Conservation (phyloP, 2,113 vertebrate species). For the Cranoglanis bouderius region DNA sequence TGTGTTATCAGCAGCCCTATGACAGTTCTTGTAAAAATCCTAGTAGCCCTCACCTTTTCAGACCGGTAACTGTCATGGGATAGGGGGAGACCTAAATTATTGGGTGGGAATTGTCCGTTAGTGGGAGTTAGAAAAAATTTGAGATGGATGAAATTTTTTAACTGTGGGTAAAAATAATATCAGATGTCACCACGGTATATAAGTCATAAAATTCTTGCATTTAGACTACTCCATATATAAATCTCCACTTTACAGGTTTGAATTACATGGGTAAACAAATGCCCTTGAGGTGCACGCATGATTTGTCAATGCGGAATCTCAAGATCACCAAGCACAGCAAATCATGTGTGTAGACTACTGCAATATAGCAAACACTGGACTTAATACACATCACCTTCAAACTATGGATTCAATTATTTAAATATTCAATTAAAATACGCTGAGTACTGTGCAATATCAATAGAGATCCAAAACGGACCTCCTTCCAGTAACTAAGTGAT, state of each 20-base stretch:
- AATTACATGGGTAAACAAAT: neutral
- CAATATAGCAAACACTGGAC: neutral
- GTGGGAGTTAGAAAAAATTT: neutral
- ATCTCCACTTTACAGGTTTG: neutral
- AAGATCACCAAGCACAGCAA: neutral
- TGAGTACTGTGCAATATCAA: neutral
- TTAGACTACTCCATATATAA: neutral
- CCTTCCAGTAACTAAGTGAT: neutral
- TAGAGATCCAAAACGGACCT: no score
- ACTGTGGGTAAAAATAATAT: neutral
- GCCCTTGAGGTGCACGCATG: neutral
- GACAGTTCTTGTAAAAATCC: neutral
- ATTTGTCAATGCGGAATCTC: neutral
- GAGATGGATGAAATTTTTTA: neutral
- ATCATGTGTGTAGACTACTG: neutral
- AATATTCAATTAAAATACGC: neutral
- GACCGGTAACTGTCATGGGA: neutral
- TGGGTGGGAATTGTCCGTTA: neutral
- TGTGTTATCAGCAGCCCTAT: neutral
- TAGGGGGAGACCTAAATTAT: neutral
- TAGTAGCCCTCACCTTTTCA: neutral
- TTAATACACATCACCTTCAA: neutral
- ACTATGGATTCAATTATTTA: neutral
- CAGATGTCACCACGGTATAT: neutral
- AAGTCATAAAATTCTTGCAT: neutral